Conservation (phyloP, 1,140 invertebrate species). For the Zaprionus capensis region DNA sequence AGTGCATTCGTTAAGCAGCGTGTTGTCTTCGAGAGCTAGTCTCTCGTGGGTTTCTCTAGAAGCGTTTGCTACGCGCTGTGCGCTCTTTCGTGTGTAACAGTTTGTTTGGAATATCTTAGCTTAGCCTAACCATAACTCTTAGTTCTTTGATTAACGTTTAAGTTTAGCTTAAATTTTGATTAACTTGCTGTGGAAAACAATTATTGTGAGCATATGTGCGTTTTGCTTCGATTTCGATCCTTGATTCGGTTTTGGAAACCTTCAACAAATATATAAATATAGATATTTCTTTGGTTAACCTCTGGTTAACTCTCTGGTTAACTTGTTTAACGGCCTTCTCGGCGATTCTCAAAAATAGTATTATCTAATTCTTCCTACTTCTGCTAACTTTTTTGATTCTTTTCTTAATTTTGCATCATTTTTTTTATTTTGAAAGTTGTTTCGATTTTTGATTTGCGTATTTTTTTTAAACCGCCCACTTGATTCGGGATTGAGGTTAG, state of each 20-base stretch:
- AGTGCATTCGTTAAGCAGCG: slow-evolving; percentile 42
- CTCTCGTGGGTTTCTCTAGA: slow-evolving; percentile 22
- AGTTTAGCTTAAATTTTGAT: slow-evolving; percentile 45
- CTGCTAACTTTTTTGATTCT: slow-evolving; percentile 38
- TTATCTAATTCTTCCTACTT: slow-evolving; percentile 22
- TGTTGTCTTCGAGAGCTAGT: slow-evolving; percentile 29
- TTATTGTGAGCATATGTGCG: slow-evolving; percentile 72
- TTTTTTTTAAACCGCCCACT: slow-evolving; percentile 68
- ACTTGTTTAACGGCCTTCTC: slow-evolving; percentile 29
- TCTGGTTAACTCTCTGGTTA: slow-evolving; percentile 18
- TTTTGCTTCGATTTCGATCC: slow-evolving; percentile 52
- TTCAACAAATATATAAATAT: slow-evolving; percentile 65
- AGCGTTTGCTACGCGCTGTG: slow-evolving; percentile 18
- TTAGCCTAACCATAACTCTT: slow-evolving; percentile 30
- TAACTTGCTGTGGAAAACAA: slow-evolving; percentile 34
- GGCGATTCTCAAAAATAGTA: slow-evolving; percentile 38
- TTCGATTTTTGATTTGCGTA: slow-evolving; percentile 57
- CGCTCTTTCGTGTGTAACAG: slow-evolving; percentile 10
- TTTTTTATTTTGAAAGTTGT: slow-evolving; percentile 64
- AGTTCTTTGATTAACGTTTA: slow-evolving; percentile 10
- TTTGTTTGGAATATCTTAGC: slow-evolving; percentile 24
- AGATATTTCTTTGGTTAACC: slow-evolving; percentile 28
- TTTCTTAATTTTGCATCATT: slow-evolving; percentile 50
- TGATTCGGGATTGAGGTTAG: slow-evolving; percentile 50
- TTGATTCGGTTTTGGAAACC: slow-evolving; percentile 64